Evolutionary conservation across 2,797 vertebrate genomes (phyloP).

Genomic region (Rhincodon typus): DNA sequence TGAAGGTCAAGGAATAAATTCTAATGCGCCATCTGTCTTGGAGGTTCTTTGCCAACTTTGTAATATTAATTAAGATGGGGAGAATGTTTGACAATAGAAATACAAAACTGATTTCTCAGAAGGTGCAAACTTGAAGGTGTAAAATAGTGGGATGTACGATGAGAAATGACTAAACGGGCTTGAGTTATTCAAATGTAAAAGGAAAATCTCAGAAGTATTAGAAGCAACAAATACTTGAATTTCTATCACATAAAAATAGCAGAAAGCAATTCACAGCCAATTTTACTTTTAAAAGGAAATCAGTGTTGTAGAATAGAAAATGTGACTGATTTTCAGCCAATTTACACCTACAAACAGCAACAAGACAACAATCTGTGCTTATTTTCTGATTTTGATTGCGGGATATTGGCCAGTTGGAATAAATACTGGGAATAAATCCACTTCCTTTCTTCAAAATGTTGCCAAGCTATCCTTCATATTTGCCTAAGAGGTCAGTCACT

Average conservation of each 20-base stretch:
- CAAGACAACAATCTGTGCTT: neutral
- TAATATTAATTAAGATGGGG: neutral
- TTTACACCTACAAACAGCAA: neutral
- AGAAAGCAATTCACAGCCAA: neutral
- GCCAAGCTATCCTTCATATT: neutral
- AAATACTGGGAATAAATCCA: neutral
- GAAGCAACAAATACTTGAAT: neutral
- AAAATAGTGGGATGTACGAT: neutral
- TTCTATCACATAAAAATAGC: neutral
- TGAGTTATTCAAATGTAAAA: neutral
- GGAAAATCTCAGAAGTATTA: neutral
- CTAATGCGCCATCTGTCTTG: neutral
- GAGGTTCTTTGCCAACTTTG: neutral
- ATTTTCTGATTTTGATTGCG: neutral
- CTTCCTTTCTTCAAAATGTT: neutral
- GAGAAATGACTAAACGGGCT: neutral
- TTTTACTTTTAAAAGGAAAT: neutral
- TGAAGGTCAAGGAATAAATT: neutral
- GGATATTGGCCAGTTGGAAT: neutral
- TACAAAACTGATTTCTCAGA: neutral
- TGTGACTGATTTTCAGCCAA: neutral
- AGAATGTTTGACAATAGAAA: neutral
- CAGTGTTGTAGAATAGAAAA: neutral
- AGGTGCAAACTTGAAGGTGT: neutral
- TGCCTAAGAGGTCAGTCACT: neutral